phyloP scores from a whole-genome alignment of 64 coral and sea anemone genomes.

The Pachyseris speciosa region DNA sequence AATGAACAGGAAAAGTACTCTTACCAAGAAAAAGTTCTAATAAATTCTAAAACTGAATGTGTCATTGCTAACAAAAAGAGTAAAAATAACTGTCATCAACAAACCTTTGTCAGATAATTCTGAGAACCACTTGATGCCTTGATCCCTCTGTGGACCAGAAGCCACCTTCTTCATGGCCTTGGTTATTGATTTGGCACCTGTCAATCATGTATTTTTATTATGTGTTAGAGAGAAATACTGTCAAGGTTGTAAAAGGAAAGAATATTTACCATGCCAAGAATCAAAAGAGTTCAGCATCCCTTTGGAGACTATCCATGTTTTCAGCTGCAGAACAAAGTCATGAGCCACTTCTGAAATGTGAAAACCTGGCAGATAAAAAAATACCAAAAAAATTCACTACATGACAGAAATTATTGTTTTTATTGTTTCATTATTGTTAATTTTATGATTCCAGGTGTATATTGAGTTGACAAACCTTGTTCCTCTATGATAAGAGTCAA shows the following conservation, averaged over 20 bases:
- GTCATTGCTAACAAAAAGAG: not conserved
- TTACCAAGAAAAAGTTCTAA: not conserved
- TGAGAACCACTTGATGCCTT: slow-evolving; percentile 29
- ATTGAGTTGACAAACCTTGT: not conserved
- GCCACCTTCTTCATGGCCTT: slow-evolving; percentile 20
- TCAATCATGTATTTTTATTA: no score
- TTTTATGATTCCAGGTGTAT: not conserved
- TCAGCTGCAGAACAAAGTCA: slow-evolving; percentile 6
- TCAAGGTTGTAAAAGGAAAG: not conserved
- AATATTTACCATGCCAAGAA: not conserved
- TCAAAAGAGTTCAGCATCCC: not conserved
- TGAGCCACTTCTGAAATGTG: not conserved
- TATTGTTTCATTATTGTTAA: no score
- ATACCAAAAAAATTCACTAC: not conserved
- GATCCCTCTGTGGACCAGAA: slow-evolving; percentile 6
- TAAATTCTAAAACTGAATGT: not conserved
- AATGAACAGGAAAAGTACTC: no score
- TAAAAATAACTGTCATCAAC: not conserved
- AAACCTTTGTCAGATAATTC: slow-evolving; percentile 46
- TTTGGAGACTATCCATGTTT: not conserved
- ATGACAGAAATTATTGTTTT: not conserved
- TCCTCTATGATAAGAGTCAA: not conserved
- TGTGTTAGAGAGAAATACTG: no score
- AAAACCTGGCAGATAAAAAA: not conserved
- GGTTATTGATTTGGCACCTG: slow-evolving; percentile 17